Percentiles rank a stretch among this genome's conserved stretches.
These are phyloP conservation scores for Dinocampus coccinellae DNA, from an alignment of 2,888 invertebrate genomes.

Conservation along the genomic window DNA sequence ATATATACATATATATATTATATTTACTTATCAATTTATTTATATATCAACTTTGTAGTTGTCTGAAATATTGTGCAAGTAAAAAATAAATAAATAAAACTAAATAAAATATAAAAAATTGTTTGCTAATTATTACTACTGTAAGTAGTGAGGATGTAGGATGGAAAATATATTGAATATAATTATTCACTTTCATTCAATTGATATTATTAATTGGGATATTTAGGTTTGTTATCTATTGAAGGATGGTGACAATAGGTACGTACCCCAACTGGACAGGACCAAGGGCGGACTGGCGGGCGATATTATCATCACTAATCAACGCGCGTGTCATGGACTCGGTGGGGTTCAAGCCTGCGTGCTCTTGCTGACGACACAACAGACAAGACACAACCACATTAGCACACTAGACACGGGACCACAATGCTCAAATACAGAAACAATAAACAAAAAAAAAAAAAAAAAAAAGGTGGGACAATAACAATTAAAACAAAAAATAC, in stretches of 20 bases:
- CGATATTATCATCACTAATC: slow-evolving; percentile 89
- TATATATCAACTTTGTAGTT: background rate
- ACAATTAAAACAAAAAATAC: slow-evolving; percentile 40
- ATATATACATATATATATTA: background rate
- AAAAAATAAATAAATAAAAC: background rate
- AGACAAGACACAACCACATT: slow-evolving; percentile 74
- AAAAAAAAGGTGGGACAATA: slow-evolving; percentile 18
- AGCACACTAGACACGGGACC: slow-evolving; percentile 66
- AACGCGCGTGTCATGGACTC: slow-evolving; percentile 96
- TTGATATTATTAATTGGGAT: background rate
- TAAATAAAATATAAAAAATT: no score
- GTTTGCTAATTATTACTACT: no score
- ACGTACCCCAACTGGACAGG: slow-evolving; percentile 97
- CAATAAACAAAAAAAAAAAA: slow-evolving; percentile 20
- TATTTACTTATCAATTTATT: background rate
- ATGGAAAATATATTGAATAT: background rate
- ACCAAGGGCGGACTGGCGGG: slow-evolving; percentile 87
- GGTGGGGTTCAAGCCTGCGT: slow-evolving; percentile 89
- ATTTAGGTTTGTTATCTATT: slow-evolving; percentile 31
- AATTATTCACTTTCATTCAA: background rate
- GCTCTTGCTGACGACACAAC: slow-evolving; percentile 86
- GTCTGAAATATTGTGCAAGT: background rate
- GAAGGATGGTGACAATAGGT: slow-evolving; percentile 69
- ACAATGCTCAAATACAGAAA: slow-evolving; percentile 55
- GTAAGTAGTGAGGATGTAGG: no score